Base-by-base conservation (phyloP, 2,797 vertebrate genomes). In the Huso huso region DNA sequence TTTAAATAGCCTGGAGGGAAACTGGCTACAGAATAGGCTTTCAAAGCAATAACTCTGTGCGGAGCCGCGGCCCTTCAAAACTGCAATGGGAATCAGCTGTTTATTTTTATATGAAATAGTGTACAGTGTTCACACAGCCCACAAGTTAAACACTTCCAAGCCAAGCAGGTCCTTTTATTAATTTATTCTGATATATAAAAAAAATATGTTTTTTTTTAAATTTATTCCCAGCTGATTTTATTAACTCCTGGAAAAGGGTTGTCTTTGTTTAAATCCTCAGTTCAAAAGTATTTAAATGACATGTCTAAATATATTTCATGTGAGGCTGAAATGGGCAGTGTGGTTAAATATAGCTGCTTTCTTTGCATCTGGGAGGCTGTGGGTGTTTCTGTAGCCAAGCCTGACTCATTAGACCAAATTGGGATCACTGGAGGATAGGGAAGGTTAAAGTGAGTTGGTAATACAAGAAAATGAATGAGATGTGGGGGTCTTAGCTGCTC, bases 1-100 rank as follows among this genome's bases (percentile, higher is more conserved):
- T 37, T 37, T 80, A 81, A 86, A 78, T 75, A 77, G 84, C 80
- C 85, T 82, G 75, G 75, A 80, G 87, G 84, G 82, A 84, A 62
- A 80, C 86, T 86, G 80, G 75, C 82, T 81, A 79, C 80, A 84
- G 63, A 62, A 12, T 37, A 37, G 23, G 23, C 23, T 37, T 37
- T 37, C 23, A 37, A 53, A 51, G 51, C 48, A 57, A 10, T 7
- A 48, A 48, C 9, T 10, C 52, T 12, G 11, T 51, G 49, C 37
- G 23, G 55, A 49, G 23, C 18, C 13, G 11, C n/a, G 9, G 62
- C 49, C 10, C 48, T 13, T 58, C 12, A 58, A 7, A 58, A 58
- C 55, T 12, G 51, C 53, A 48, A 37, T 10, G 51, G 52, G 59
- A 49, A 7, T 63, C 59, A 48, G 49, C 55, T 69, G 53, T 64